phyloP scores from a whole-genome alignment of 2,797 vertebrate species.

The Onychomys torridus region DNA sequence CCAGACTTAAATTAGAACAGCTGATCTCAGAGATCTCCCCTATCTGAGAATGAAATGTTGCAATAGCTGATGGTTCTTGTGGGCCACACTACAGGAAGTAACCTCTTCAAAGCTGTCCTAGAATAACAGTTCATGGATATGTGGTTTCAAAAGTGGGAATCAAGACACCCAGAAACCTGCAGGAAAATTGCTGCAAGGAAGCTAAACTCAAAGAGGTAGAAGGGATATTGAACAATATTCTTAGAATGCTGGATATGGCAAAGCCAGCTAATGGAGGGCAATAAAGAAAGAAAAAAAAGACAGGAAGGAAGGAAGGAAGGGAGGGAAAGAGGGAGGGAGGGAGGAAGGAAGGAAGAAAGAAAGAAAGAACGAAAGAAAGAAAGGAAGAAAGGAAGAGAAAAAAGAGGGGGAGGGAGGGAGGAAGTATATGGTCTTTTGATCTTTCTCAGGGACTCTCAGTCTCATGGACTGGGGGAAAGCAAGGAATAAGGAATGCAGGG shows the following conservation, averaged over 20 bases:
- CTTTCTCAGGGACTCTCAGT: background rate
- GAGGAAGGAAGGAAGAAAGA: background rate
- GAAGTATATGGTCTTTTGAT: background rate
- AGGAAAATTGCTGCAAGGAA: background rate
- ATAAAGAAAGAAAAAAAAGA: too few species aligned
- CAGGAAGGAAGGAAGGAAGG: too few species aligned
- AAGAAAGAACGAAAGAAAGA: fast-evolving
- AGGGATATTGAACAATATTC: too few species aligned
- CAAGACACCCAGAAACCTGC: fast-evolving
- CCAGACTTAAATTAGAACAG: background rate
- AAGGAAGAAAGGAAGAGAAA: fast-evolving
- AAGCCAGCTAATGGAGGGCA: background rate
- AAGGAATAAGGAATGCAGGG: fast-evolving
- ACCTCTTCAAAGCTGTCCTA: background rate
- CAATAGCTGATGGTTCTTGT: background rate
- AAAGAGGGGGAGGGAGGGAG: too few species aligned
- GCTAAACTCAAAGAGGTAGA: background rate
- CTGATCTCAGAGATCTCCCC: background rate
- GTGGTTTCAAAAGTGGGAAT: background rate
- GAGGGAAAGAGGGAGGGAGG: fast-evolving
- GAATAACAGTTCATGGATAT: too few species aligned
- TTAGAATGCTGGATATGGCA: background rate
- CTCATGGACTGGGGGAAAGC: too few species aligned
- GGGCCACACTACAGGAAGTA: fast-evolving
- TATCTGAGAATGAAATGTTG: background rate